Evolutionary conservation across 2,888 invertebrate genomes (phyloP).

Genomic region (Diaperis boleti): DNA sequence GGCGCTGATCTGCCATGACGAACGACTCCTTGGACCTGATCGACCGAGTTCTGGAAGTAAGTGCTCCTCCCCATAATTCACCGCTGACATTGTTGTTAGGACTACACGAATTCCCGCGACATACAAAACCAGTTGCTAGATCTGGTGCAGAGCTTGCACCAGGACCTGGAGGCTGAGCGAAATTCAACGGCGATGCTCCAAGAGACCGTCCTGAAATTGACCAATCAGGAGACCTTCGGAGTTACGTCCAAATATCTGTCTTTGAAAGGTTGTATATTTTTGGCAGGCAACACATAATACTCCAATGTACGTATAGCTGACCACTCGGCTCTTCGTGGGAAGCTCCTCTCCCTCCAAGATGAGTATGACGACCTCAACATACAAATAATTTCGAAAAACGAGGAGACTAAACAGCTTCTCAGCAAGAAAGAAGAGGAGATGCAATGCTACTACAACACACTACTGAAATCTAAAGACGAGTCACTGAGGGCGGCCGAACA

Average conservation of each 20-base stretch:
- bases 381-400: constrained; percentile 10
- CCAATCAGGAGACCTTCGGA: constrained; percentile 13
- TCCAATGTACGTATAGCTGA: neutral
- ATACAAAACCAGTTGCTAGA: constrained; percentile 3
- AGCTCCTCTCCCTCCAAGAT: neutral
- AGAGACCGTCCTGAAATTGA: constrained; percentile 2
- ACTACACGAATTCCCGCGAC: neutral
- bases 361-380: constrained; percentile 26
- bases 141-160: constrained; percentile 14
- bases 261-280: constrained; percentile 16
- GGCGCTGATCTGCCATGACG: neutral
- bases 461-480: constrained; percentile 14
- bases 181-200: constrained; percentile 14
- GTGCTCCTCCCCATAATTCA: neutral
- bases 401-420: constrained; percentile 6
- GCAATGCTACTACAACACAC: neutral
- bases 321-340: neutral
- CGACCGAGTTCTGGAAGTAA: constrained; percentile 20
- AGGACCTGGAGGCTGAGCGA: constrained; percentile 2
- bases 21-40: constrained; percentile 24
- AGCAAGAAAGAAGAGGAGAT: constrained; percentile 9
- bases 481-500: constrained; percentile 2
- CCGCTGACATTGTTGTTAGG: neutral
- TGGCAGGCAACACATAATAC: no score
- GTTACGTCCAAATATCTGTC: constrained; percentile 19